These are phyloP conservation scores for Crocidura indochinensis DNA, from an alignment of 2,797 vertebrate genomes.

Conservation along the genomic window DNA sequence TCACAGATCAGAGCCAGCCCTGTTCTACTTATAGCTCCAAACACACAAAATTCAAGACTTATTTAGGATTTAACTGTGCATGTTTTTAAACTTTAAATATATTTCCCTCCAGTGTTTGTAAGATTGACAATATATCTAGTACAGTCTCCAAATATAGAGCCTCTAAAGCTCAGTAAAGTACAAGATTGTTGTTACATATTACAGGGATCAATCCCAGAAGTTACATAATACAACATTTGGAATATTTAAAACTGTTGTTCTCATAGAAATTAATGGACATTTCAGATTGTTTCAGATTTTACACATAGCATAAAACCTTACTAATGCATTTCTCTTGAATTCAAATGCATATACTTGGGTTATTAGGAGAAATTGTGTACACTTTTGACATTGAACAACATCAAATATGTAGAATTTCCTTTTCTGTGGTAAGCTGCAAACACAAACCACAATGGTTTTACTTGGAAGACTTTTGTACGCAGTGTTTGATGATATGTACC, in stretches of 20 bases:
- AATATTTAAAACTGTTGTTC: slow-evolving; percentile 49
- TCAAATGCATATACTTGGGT: slow-evolving; percentile 61
- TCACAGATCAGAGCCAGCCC: slow-evolving; percentile 18
- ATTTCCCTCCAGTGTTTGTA: slow-evolving; percentile 12
- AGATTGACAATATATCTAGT: no score
- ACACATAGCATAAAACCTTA: slow-evolving; percentile 59
- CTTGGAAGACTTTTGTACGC: slow-evolving; percentile 60
- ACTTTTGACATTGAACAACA: slow-evolving; percentile 77
- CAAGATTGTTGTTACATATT: slow-evolving; percentile 2
- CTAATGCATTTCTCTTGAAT: not conserved
- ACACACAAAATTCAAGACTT: not conserved
- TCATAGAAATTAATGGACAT: slow-evolving; percentile 50
- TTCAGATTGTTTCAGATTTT: slow-evolving; percentile 53
- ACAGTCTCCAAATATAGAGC: not conserved
- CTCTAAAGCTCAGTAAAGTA: slow-evolving; percentile 32
- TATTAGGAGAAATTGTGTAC: slow-evolving; percentile 73
- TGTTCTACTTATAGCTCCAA: slow-evolving; percentile 10
- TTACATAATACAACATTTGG: not conserved
- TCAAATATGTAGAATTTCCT: slow-evolving; percentile 63
- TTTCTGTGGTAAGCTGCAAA: slow-evolving; percentile 73
- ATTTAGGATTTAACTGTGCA: slow-evolving; percentile 4
- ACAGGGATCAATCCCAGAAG: slow-evolving; percentile 38
- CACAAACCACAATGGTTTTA: slow-evolving; percentile 51
- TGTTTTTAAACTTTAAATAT: slow-evolving; percentile 51
- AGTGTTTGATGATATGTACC: slow-evolving; percentile 32